These are phyloP conservation scores for Agrochola lota DNA, from an alignment of 2,888 invertebrate species.

Conservation along the genomic window DNA sequence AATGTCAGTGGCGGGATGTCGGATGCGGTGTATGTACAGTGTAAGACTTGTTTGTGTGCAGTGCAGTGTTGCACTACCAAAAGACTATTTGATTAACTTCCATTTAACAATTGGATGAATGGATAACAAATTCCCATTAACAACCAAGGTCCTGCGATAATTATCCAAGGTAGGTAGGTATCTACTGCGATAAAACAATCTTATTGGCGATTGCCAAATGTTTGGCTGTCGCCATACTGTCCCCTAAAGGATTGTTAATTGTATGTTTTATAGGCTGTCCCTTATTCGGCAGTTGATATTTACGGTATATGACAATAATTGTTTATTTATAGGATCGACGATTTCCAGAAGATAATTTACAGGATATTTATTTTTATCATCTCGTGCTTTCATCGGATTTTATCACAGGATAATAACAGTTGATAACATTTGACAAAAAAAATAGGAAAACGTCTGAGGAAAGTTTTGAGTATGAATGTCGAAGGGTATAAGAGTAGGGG, in stretches of 20 bases:
- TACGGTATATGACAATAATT: constrained; percentile 19
- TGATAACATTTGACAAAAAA: no score
- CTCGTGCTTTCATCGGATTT: neutral
- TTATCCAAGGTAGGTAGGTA: no score
- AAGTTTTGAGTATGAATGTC: no score
- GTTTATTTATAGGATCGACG: constrained; percentile 24
- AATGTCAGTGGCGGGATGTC: no score
- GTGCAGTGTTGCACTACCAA: neutral
- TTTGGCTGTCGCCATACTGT: constrained; percentile 20
- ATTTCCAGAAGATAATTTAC: constrained; percentile 10
- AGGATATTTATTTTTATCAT: neutral
- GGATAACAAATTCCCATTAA: neutral
- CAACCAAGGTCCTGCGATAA: neutral
- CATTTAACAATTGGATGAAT: neutral
- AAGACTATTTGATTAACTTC: neutral
- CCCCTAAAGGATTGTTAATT: constrained; percentile 34
- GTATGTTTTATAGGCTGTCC: constrained; percentile 2
- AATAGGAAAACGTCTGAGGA: no score
- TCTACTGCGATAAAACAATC: constrained; percentile 21
- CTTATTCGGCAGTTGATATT: constrained; percentile 19
- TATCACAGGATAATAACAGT: no score
- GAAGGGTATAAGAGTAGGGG: no score
- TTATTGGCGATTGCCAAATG: constrained; percentile 12
- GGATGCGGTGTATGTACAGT: no score
- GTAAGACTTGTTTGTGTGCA: no score